Base-by-base conservation (phyloP, 2,113 vertebrate genomes). In the Lasiurus cinereus region DNA sequence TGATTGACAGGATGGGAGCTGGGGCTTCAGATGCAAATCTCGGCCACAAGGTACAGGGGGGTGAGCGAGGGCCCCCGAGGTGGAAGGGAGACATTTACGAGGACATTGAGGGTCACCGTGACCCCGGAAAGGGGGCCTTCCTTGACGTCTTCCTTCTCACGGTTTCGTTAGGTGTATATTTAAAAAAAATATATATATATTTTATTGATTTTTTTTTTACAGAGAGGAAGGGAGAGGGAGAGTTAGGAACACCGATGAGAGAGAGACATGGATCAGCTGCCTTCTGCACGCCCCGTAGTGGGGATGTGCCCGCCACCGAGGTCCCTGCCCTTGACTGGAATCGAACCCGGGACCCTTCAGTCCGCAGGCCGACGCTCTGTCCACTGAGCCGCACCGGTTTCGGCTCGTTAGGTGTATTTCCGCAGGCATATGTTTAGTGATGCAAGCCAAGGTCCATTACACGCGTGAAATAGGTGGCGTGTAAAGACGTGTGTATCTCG, bases 1-100 rank as follows among this genome's bases (percentile, higher is more conserved):
- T 85, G 52, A 59, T 2, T 67, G 70, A 66, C 29, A 54, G 62
- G 48, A 70, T 66, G 69, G 69, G 78, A 66, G 31, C 78, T 50
- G 13, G 54, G 22, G 18, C n/a, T 91, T 96, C 56, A 56, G 66
- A 29, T 79, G 48, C 78, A 5, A 78, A 59, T 80, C 91, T 70
- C 83, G 48, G 31, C 52, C 29, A 95, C 62, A 56, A 80, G 79
- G 46, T 91, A 86, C 62, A 87, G 70, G 73, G 33, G 76, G 48
- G 79, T 10, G 52, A 84, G 7, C 39, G 33, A 80, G 11, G 29
- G 77, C 54, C 13, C 13, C 29, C 22, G 8, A 74, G 22, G 21
- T 39, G 11, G 48, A 91, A 85, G 2, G 64, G 36, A 13, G 4
- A 78, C 79, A 50, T 72, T 72, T 76, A 24, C 0, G 19, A 67